Evolutionary conservation across 2,888 invertebrate genomes (phyloP), one percentile per base, ranked within the genome.

Genomic region (Chrysolina oricalcia): DNA sequence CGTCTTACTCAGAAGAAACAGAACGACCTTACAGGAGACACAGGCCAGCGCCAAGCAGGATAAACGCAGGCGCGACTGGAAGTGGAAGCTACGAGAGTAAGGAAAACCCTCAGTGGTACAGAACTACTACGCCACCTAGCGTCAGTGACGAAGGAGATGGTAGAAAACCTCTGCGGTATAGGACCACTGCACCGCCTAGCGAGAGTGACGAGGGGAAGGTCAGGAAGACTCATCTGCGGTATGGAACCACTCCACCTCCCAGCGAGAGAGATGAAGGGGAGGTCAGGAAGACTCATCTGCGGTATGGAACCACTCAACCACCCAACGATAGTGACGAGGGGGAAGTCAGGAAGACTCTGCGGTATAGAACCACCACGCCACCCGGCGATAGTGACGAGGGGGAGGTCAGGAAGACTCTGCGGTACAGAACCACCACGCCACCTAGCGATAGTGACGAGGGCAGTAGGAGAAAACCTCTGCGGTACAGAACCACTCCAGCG

Each of bases 11-110:
- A 65, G 53, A 75, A 70, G 78, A 82, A 80, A 78, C 84, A 9
- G 83, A 83, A 75, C 78, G 81, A 68, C 84, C 81, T n/a, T 71
- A 70, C 27, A 74, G 81, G 67, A 80, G 82, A 64, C 74, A 81
- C 66, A 80, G 83, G 76, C 83, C 83, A 23, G 80, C 77, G 64
- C 83, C 83, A n/a, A 78, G 76, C 21, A 63, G 67, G 21, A 40
- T 48, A 23, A 46, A 53, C 11, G 41, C 63, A 15, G 62, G 43
- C 1, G n/a, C 17, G 11, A 62, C 53, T 43, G 46, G 27, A 13
- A 70, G 70, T 40, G 70, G 70, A 17, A 59, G 53, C n/a, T 70
- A 10, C 15, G 70, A 70, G 19, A 62, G 43, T 56, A 64, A 72
- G 65, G 72, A 77, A 17, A 66, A 50, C 23, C 69, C 50, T 11